Conservation (phyloP, 2,888 invertebrate species). For the Pseudolycoriella hygida region DNA sequence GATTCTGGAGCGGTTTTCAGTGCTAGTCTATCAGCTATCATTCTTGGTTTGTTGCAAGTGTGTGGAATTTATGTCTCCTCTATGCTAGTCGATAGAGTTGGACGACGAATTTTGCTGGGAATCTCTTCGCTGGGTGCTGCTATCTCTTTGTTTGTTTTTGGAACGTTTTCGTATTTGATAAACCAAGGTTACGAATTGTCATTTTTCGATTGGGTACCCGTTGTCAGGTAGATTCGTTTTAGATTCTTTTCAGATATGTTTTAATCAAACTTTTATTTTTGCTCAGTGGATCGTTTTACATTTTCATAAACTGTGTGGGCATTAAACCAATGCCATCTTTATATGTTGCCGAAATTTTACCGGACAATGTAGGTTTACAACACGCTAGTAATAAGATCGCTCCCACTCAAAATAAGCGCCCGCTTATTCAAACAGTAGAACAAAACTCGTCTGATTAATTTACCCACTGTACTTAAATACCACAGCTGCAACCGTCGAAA, state of each 20-base stretch:
- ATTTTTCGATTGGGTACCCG: conserved; percentile 7
- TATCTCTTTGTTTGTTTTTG: conserved; percentile 7
- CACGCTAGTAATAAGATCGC: too few species aligned
- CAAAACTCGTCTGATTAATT: too few species aligned
- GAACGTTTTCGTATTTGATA: conserved; percentile 8
- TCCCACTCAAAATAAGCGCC: too few species aligned
- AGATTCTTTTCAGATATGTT: too few species aligned
- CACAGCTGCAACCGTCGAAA: too few species aligned
- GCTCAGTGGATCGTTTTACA: conserved; percentile 10
- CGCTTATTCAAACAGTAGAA: too few species aligned
- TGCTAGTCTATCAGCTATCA: conserved; percentile 11
- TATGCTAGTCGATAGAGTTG: conserved; percentile 10
- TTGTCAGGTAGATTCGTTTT: too few species aligned
- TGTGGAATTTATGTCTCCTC: conserved; percentile 11
- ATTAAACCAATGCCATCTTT: conserved; percentile 11
- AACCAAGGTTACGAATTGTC: conserved; percentile 6
- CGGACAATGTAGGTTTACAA: conserved; percentile 9
- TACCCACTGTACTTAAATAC: too few species aligned
- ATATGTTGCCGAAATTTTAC: conserved; percentile 12
- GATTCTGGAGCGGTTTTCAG: conserved; percentile 9
- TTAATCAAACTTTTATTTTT: too few species aligned
- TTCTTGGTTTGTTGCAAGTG: conserved; percentile 11
- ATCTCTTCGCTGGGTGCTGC: conserved; percentile 7
- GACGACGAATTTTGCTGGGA: conserved; percentile 9
- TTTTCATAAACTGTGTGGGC: conserved; percentile 10